These are phyloP conservation scores for Myrmecophaga tridactyla DNA, from an alignment of 2,113 vertebrate species.

Conservation along the genomic window DNA sequence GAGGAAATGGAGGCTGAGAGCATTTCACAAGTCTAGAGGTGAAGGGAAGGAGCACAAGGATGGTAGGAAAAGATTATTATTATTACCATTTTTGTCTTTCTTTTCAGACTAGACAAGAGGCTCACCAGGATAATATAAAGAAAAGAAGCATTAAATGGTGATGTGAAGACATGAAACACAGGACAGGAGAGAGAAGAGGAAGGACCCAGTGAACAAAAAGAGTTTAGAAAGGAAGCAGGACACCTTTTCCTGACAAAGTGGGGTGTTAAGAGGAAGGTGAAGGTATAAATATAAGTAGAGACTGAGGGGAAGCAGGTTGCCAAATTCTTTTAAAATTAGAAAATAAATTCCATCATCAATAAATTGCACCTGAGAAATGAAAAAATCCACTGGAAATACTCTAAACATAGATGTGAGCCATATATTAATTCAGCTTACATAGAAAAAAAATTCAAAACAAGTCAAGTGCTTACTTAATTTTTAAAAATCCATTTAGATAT, in stretches of 20 bases:
- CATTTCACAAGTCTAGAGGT: not conserved
- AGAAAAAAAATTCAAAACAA: not conserved
- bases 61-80: not conserved
- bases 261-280: not conserved
- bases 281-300: not conserved
- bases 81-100: not conserved
- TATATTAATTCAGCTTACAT: not conserved
- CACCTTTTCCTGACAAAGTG: not conserved
- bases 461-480: not conserved
- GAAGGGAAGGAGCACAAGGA: not conserved
- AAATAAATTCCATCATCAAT: conserved; percentile 28
- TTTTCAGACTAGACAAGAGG: conserved; percentile 8
- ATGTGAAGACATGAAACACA: not conserved
- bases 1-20: not conserved
- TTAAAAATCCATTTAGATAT: not conserved
- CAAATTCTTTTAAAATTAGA: conserved; percentile 1
- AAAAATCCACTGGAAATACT: conserved; percentile 24
- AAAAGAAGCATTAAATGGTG: not conserved
- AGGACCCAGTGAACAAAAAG: not conserved
- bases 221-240: not conserved
- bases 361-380: conserved; percentile 48
- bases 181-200: not conserved
- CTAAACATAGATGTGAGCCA: not conserved
- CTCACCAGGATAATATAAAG: not conserved
- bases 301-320: not conserved